Base-by-base conservation (phyloP, 2,888 invertebrate species). In the Luperina nickerlii region DNA sequence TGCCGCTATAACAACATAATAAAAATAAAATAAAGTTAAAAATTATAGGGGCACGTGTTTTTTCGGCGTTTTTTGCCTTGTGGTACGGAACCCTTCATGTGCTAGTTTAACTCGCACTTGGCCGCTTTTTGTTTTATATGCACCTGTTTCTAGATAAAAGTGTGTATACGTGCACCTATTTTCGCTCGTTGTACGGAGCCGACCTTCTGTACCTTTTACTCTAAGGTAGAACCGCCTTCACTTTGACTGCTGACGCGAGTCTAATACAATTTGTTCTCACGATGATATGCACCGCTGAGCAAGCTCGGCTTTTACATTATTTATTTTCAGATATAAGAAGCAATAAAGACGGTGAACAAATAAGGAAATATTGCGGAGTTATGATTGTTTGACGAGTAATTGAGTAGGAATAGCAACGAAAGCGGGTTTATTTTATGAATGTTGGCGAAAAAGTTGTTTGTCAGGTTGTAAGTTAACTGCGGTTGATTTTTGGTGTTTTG, bases 261-360 rank as follows among this genome's bases (percentile, higher is more conserved):
- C 84, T 89, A 91, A 92, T 85, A 89, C 85, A 90, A 92, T 91
- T 90, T 89, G 78, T 86, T 86, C 76, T 83, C 76, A 79, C 77
- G 73, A 83, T 90, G 80, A 86, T 83, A 85, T 87, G 80, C 84
- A 83, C 67, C 76, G 70, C 8, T 74, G 83, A 75, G 45, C 82
- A 77, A 60, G 57, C 84, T 32, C 65, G 6, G 32, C 63, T 79
- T 66, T 63, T 42, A 66, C 27, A 72, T 66, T 86, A 83, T 87
- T 83, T 70, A 87, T 74, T 74, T 74, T 72, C 45, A 62, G 57
- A 65, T 70, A 74, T 78, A 63, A 32, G 57, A 62, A 70, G 69
- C 71, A 85, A 78, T 76, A 71, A 70, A 85, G 81, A 81, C 73
- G 51, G 32, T 63, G 45, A 51, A 70, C 57, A 74, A 84, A 57